Conservation (phyloP, 2,797 vertebrate genomes). For the Tenualosa thibaudeaui region DNA sequence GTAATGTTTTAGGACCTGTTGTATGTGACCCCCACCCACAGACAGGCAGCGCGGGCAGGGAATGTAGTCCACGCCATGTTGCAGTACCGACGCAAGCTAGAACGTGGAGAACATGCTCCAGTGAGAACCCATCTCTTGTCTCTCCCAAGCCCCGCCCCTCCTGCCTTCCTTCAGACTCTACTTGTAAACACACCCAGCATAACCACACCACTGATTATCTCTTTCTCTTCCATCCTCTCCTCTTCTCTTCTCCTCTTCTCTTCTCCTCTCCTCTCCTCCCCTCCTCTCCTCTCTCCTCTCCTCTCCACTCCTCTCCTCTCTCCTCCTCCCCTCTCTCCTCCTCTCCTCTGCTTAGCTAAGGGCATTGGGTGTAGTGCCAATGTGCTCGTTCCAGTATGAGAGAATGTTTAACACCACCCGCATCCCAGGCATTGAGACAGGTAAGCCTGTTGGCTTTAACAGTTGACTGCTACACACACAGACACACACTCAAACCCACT, state of each 20-base stretch:
- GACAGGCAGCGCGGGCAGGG: constrained; percentile 87
- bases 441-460: constrained; percentile 57
- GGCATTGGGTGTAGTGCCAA: constrained; percentile 86
- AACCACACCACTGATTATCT: neutral
- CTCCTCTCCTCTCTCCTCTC: neutral
- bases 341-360: constrained; percentile 72
- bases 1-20: constrained; percentile 80
- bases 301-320: neutral
- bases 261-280: neutral
- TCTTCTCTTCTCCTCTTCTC: neutral
- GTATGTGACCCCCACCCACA: constrained; percentile 77
- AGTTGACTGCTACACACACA: neutral
- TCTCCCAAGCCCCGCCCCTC: no score
- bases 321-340: neutral
- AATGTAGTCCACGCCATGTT: constrained; percentile 88
- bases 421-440: constrained; percentile 87
- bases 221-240: neutral
- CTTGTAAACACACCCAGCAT: neutral
- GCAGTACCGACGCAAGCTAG: constrained; percentile 88
- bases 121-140: constrained; percentile 65
- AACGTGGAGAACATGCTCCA: constrained; percentile 87
- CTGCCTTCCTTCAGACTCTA: no score
- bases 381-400: constrained; percentile 94
- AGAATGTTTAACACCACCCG: constrained; percentile 95
- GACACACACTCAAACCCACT: neutral